Conservation (phyloP, 2,888 invertebrate species). For the Ceriagrion tenellum region DNA sequence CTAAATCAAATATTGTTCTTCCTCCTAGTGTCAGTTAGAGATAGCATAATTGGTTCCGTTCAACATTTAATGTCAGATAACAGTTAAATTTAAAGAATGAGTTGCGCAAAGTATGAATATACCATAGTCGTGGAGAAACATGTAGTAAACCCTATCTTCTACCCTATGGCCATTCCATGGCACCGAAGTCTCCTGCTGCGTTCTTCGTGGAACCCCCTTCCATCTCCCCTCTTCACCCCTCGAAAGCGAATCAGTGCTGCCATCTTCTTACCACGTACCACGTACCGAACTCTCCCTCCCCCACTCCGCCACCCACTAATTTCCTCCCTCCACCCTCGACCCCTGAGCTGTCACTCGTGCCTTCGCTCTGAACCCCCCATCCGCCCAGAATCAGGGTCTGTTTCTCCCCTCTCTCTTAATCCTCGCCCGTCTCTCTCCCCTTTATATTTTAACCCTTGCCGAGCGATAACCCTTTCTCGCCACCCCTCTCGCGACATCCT, state of each 20-base stretch:
- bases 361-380: constrained; percentile 31
- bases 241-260: constrained; percentile 7
- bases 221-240: not conserved
- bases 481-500: not conserved
- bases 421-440: not conserved
- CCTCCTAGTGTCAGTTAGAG: no score
- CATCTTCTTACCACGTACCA: not conserved
- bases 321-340: not conserved
- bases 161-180: not conserved
- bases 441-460: constrained; percentile 18
- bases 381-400: not conserved
- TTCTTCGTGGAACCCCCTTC: not conserved
- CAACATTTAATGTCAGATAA: no score
- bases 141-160: no score
- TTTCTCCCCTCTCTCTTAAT: constrained; percentile 5
- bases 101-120: no score
- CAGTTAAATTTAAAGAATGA: no score
- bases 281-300: not conserved
- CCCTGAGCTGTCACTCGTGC: constrained; percentile 33
- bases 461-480: not conserved
- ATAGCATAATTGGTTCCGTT: no score
- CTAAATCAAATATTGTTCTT: no score
- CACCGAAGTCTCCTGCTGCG: not conserved
- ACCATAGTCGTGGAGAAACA: no score
- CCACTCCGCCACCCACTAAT: not conserved